Evolutionary conservation across 2,888 invertebrate genomes (phyloP).

Genomic region (Helobdella robusta): DNA sequence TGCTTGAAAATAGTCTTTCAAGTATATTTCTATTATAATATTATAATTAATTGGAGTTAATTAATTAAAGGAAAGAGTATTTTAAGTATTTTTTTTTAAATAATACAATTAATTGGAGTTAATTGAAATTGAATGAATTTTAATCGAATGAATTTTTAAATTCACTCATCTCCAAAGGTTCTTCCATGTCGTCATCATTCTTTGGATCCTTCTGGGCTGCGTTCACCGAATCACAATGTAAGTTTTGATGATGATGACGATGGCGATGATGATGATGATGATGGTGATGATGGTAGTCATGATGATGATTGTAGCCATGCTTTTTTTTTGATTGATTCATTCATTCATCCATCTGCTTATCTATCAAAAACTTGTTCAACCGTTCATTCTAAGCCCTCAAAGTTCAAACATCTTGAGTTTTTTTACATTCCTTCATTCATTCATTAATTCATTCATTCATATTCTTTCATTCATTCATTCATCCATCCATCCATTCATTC

Average conservation of each 20-base stretch:
- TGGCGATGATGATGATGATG: conserved; percentile 13
- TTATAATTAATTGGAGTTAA: too few species aligned
- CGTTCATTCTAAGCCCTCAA: too few species aligned
- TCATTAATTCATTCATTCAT: too few species aligned
- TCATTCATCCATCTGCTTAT: conserved; percentile 37
- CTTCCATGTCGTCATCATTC: neutral
- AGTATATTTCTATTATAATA: too few species aligned
- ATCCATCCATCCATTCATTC: too few species aligned
- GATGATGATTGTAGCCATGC: conserved; percentile 24
- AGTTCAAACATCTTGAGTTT: too few species aligned
- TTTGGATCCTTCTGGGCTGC: conserved; percentile 2
- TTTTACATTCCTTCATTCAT: too few species aligned
- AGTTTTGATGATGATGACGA: neutral
- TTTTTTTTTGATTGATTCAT: conserved; percentile 35
- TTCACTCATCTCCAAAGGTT: neutral
- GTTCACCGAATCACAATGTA: conserved; percentile 14
- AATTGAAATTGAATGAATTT: neutral
- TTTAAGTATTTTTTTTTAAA: neutral
- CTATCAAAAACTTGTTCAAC: too few species aligned
- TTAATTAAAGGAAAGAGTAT: too few species aligned
- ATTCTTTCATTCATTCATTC: too few species aligned
- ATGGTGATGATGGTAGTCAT: conserved; percentile 27
- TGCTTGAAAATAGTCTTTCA: too few species aligned
- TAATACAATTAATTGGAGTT: neutral
- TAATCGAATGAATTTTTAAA: neutral